Base-by-base conservation (phyloP, 2,888 invertebrate species). In the Thelaira solivaga region DNA sequence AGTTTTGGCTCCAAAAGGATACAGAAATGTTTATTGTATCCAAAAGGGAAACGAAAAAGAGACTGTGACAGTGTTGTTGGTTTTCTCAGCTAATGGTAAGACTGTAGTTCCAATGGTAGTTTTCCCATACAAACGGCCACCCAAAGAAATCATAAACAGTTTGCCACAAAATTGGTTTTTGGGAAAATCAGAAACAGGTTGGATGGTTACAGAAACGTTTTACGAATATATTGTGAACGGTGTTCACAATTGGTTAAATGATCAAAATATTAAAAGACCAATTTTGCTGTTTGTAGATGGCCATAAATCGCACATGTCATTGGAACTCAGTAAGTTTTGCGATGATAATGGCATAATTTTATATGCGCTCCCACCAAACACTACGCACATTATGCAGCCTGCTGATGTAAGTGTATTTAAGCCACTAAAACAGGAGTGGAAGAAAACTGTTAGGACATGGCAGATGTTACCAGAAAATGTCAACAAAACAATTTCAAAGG, bases 351-450 rank as follows among this genome's bases (percentile, higher is more conserved):
- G 43, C 4, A 77, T 55, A 20, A 62, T 75, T 64, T 62, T 77
- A 26, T 81, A 74, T 55, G 61, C 76, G 16, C 49, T 81, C 0
- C 61, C 64, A n/a, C n/a, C n/a, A n/a, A n/a, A n/a, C n/a, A n/a
- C n/a, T n/a, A n/a, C n/a, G n/a, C n/a, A n/a, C n/a, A n/a, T n/a
- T n/a, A 69, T 71, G 39, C 69, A 80, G 45, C 78, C 82, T 8
- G 75, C 75, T 0, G 77, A 81, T 57, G 73, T 80, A 7, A 76
- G 76, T 26, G 72, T 61, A 10, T 80, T 76, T 67, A 80, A 76
- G 43, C 62, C 61, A 0, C 18, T 80, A 18, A 81, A 81, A 74
- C 53, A 59, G 4, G 73, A 77, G 10, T 75, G 79, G 57, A 80
- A 78, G 39, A 71, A 76, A 61, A 77, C 65, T 7, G 82, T 79